Base-by-base conservation (phyloP, 2,888 invertebrate genomes). In the Acanthosepion lycidas region DNA sequence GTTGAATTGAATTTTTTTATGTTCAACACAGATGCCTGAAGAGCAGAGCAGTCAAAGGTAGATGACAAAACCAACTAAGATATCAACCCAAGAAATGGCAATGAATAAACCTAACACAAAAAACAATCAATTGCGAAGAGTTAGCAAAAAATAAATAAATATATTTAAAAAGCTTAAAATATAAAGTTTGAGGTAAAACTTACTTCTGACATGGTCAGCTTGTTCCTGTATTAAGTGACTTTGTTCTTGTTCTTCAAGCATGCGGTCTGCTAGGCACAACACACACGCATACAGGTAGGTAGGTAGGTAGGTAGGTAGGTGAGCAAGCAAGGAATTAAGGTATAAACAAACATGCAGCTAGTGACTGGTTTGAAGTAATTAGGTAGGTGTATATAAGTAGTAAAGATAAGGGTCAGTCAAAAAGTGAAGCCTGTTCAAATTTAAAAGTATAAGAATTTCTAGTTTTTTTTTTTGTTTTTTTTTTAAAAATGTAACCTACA, bases 211-310 rank as follows among this genome's bases (percentile, higher is more conserved):
- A 94, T 91, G 95, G 91, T 96, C 95, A 64, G 96, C 95, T 94
- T 96, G 96, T 91, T 96, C 96, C 49, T 96, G 96, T 94, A 96
- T 96, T 94, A 95, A 94, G 92, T 95, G 96, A 55, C 96, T 95
- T 94, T 96, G 95, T 95, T 96, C 96, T 95, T 97, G 96, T 95
- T 97, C 97, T 95, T 96, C 96, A 95, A 96, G 94, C 91, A 97
- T 95, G 94, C 96, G 96, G 95, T 97, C 97, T 96, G 96, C 95
- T 94, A 95, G 91, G 55, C 95, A 95, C 91, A 93, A 95, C 33
- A 94, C 64, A 92, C 53, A 93, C 49, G 48, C 49, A 93, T 53
- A 33, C 53, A 93, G 15, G 94, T 64, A 59, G 94, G 59, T 94
- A 93, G 53, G 51, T 53, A 93, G 15, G 94, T 64, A 59, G 94